phyloP scores from a whole-genome alignment of 2,113 vertebrate genomes.

The Labeo rohita region DNA sequence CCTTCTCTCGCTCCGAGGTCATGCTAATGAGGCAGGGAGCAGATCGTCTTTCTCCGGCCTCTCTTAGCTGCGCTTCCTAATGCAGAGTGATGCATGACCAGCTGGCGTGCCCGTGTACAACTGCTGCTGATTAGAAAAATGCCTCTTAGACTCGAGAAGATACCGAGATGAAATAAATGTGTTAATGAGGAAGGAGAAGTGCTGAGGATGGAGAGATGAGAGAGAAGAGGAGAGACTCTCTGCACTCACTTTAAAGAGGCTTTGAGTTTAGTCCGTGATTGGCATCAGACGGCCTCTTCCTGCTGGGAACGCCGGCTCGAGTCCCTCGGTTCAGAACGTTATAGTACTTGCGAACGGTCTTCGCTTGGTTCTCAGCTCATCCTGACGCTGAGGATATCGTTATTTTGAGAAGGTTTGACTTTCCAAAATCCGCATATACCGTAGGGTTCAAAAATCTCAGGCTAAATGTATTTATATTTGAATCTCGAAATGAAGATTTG shows the following conservation, averaged over 20 bases:
- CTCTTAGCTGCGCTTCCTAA: neutral
- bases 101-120: neutral
- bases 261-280: slow-evolving; percentile 5
- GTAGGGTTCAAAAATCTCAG: neutral
- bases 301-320: neutral
- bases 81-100: slow-evolving; percentile 38
- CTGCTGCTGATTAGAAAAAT: slow-evolving; percentile 46
- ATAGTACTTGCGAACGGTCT: neutral
- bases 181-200: slow-evolving; percentile 43
- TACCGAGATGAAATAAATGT: slow-evolving; percentile 44
- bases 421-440: neutral
- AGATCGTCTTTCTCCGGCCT: slow-evolving; percentile 32
- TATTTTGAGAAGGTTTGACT: neutral
- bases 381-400: neutral
- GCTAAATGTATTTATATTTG: neutral
- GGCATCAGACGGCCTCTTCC: neutral
- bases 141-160: slow-evolving; percentile 40
- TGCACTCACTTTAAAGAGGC: slow-evolving; percentile 24
- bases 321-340: slow-evolving; percentile 1
- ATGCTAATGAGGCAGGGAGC: slow-evolving; percentile 55
- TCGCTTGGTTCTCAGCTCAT: neutral
- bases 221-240: slow-evolving; percentile 27
- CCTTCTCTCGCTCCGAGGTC: slow-evolving; percentile 31
- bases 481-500: neutral
- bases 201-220: slow-evolving; percentile 35